These are phyloP conservation scores for Cepaea hortensis DNA, from an alignment of 2,888 invertebrate species.

Conservation along the genomic window DNA sequence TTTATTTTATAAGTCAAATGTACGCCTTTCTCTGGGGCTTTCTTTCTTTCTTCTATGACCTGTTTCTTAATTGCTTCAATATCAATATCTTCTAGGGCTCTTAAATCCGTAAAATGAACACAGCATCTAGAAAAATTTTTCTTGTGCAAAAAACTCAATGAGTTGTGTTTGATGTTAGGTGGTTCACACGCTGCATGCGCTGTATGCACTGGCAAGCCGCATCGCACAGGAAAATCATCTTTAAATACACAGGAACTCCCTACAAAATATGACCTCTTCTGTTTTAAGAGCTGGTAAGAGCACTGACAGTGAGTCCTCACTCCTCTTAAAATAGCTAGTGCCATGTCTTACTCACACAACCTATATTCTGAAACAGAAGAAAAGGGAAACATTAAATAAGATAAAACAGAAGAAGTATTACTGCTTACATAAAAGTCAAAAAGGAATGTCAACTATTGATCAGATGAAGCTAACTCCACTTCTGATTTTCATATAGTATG, in stretches of 20 bases:
- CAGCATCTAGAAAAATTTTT: not conserved
- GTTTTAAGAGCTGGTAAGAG: not conserved
- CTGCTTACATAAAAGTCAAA: too few species aligned
- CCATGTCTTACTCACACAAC: not conserved
- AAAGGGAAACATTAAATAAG: not conserved
- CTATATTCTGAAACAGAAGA: not conserved
- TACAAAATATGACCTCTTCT: not conserved
- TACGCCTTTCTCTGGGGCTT: not conserved
- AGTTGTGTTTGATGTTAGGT: too few species aligned
- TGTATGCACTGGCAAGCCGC: too few species aligned
- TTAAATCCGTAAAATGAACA: not conserved
- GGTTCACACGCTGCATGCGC: not conserved
- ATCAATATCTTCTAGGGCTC: conserved; percentile 11
- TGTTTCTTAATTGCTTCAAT: conserved; percentile 27
- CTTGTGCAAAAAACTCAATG: not conserved
- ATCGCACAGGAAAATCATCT: not conserved
- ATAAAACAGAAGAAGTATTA: not conserved
- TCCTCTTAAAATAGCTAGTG: not conserved
- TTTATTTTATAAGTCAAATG: not conserved
- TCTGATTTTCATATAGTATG: too few species aligned
- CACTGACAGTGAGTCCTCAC: not conserved
- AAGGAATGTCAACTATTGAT: too few species aligned
- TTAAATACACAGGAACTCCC: not conserved
- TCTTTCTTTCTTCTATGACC: conserved; percentile 9
- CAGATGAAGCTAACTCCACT: too few species aligned